Base-by-base conservation (phyloP, 2,797 vertebrate species). In the Aeoliscus strigatus region DNA sequence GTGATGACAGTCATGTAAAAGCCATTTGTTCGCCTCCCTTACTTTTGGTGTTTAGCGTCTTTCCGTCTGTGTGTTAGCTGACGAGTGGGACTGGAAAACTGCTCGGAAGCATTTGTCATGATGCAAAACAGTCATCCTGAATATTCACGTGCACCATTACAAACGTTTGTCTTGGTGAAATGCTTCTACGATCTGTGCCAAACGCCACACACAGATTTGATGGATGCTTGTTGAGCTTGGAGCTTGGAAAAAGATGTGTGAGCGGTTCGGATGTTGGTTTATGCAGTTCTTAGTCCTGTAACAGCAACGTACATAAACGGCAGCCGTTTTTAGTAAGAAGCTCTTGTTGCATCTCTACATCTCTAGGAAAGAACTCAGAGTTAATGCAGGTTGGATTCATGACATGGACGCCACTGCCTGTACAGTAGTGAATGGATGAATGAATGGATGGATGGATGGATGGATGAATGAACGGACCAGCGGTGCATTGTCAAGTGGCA, bases 21-120 rank as follows among this genome's bases (percentile, higher is more conserved):
- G 48, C 21, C 21, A 37, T 37, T 71, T 80, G 33, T 75, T 75
- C 63, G 33, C 57, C 73, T 76, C 67, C 54, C 57, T 70, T 83
- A 44, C 41, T 33, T 65, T n/a, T 60, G 41, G 57, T 57, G 56
- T 73, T 62, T 43, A 75, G 67, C 44, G 14, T 63, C 15, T 27
- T 63, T 47, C 46, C 58, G 9, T 67, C 33, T 37, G 39, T 67
- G 60, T 48, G 49, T 38, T n/a, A 70, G 28, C 43, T 51, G 10
- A 56, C 47, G 33, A 52, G 48, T 56, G 55, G 63, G 18, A 44
- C 26, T 51, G 39, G 54, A 60, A 47, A 48, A 41, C 41, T 53
- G 71, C 57, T 59, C 28, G 12, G 18, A 47, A 73, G 39, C 51
- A 60, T 79, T 79, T 75, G 65, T 58, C 40, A 50, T 67, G 27